phyloP scores from a whole-genome alignment of 2,113 vertebrate genomes.

The Semicossyphus pulcher region DNA sequence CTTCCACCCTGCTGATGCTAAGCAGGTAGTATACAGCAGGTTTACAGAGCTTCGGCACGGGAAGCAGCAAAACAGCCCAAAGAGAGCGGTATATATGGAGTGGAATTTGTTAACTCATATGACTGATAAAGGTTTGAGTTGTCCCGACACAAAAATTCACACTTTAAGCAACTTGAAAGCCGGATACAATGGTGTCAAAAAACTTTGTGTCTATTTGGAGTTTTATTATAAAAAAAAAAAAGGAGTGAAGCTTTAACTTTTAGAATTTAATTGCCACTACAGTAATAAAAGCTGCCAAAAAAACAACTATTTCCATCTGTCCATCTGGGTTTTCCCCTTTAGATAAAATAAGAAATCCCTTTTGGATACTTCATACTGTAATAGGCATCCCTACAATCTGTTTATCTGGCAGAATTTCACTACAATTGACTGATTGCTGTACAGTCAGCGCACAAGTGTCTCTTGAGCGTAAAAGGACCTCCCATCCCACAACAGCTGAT shows the following conservation, averaged over 20 bases:
- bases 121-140: background rate
- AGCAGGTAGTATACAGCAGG: no score
- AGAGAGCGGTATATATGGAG: no score
- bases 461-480: constrained; percentile 13
- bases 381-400: constrained; percentile 43
- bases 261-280: background rate
- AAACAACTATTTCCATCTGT: constrained; percentile 36
- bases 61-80: no score
- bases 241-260: background rate
- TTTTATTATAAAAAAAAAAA: background rate
- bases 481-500: constrained; percentile 16
- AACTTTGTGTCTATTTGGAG: no score
- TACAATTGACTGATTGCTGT: constrained; percentile 7
- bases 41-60: no score
- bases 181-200: no score
- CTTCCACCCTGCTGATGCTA: no score
- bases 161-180: no score
- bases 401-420: constrained; percentile 30
- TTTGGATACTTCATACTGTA: constrained; percentile 30
- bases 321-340: constrained; percentile 19
- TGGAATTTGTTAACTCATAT: background rate
- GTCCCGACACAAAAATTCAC: no score
- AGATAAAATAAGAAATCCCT: constrained; percentile 23
- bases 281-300: constrained; percentile 19
- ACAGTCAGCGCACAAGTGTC: constrained; percentile 23